A percentile compares a stretch with the other conserved stretches of the same genome.
Evolutionary conservation across 2,113 vertebrate genomes (phyloP).

Genomic region (Cercocebus atys): DNA sequence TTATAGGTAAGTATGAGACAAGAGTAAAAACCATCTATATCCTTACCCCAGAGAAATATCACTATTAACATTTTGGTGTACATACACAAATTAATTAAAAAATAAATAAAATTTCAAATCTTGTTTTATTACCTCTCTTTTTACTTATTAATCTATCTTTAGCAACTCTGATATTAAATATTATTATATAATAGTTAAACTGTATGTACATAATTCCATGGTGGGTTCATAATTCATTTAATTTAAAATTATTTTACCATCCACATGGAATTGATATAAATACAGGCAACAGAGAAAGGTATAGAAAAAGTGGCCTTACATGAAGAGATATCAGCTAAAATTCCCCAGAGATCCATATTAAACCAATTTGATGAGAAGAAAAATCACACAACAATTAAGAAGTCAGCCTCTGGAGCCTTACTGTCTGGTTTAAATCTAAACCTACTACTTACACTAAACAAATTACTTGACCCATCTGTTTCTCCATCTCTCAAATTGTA

Average conservation of each 20-base stretch:
- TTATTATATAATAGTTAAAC: not conserved
- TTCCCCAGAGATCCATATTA: not conserved
- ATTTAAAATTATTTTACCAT: not conserved
- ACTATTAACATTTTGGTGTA: not conserved
- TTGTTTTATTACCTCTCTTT: not conserved
- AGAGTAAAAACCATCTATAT: not conserved
- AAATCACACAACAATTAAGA: not conserved
- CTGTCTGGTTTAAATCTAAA: not conserved
- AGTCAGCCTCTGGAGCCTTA: not conserved
- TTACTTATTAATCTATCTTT: not conserved
- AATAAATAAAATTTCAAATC: not conserved
- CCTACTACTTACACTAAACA: not conserved
- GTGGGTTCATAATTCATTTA: not conserved
- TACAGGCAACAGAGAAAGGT: not conserved
- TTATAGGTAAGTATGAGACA: not conserved
- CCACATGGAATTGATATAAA: not conserved
- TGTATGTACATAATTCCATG: not conserved
- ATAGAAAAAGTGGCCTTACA: not conserved
- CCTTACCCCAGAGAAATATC: not conserved
- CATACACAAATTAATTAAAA: not conserved
- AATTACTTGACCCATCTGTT: not conserved
- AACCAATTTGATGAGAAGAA: not conserved
- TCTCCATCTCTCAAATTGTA: not conserved
- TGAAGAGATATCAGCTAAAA: not conserved
- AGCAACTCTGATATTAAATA: not conserved